phyloP scores from a whole-genome alignment of 2,888 invertebrate species.

The Mythimna vitellina region DNA sequence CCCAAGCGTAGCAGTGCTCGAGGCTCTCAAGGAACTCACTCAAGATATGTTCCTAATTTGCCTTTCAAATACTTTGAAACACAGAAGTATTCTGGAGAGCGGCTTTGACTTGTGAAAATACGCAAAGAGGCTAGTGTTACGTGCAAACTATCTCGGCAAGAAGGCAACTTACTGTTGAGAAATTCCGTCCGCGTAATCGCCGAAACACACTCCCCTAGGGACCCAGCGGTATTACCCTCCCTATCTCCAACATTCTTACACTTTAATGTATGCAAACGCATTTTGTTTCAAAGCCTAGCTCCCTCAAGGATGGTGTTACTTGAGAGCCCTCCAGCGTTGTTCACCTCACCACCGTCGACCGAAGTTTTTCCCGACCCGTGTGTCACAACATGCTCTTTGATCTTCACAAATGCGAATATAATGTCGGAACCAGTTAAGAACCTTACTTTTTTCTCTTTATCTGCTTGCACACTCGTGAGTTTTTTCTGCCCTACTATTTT shows the following conservation, averaged over 20 bases:
- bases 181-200: constrained; percentile 90
- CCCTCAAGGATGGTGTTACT: constrained; percentile 87
- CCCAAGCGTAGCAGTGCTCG: constrained; percentile 67
- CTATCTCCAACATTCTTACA: constrained; percentile 90
- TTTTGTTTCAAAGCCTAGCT: constrained; percentile 90
- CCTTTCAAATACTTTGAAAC: constrained; percentile 89
- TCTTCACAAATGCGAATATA: constrained; percentile 89
- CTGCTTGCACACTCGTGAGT: constrained; percentile 74
- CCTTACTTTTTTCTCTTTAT: constrained; percentile 82
- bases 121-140: constrained; percentile 86
- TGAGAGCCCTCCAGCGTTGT: constrained; percentile 83
- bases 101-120: constrained; percentile 85
- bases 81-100: constrained; percentile 83
- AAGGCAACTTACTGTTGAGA: constrained; percentile 81
- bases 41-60: constrained; percentile 87
- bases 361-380: constrained; percentile 83
- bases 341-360: constrained; percentile 78
- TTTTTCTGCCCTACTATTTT: constrained; percentile 76
- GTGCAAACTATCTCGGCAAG: constrained; percentile 88
- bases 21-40: constrained; percentile 75
- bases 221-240: constrained; percentile 83
- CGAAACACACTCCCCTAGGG: constrained; percentile 87
- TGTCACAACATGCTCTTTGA: constrained; percentile 89
- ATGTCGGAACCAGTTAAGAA: constrained; percentile 87
- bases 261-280: constrained; percentile 91